Percentiles rank a stretch among this genome's conserved stretches.
These are phyloP conservation scores for Palloptera scutellata DNA, from an alignment of 2,888 invertebrate species.

Conservation along the genomic window DNA sequence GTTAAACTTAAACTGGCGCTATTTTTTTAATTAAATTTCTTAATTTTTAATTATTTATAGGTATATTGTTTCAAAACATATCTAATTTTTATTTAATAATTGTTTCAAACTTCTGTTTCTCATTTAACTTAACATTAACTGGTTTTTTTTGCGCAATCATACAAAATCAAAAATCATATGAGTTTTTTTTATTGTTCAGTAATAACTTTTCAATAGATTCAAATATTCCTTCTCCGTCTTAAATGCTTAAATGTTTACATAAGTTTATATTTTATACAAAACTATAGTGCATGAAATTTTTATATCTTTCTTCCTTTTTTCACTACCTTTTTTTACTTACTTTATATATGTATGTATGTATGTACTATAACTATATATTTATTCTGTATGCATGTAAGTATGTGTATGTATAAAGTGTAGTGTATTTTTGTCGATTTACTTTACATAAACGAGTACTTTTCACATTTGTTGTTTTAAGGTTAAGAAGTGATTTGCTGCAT, in stretches of 20 bases:
- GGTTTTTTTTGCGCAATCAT: too few species aligned
- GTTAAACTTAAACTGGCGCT: slow-evolving; percentile 9
- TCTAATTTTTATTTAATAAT: neutral
- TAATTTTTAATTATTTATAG: neutral
- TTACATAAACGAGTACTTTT: too few species aligned
- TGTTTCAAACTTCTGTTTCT: neutral
- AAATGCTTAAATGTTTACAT: slow-evolving; percentile 6
- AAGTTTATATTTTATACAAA: slow-evolving; percentile 33
- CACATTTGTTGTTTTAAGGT: too few species aligned
- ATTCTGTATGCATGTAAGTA: too few species aligned
- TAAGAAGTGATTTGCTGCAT: too few species aligned
- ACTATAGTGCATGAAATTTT: slow-evolving; percentile 25
- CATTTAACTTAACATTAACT: slow-evolving; percentile 3
- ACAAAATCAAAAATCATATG: too few species aligned
- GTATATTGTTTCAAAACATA: neutral
- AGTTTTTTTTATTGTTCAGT: too few species aligned
- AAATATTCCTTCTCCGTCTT: neutral
- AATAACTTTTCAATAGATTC: too few species aligned
- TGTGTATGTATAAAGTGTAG: too few species aligned
- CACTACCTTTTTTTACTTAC: neutral
- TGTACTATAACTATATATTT: too few species aligned
- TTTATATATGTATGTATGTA: neutral
- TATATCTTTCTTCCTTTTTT: slow-evolving; percentile 15
- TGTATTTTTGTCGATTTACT: too few species aligned
- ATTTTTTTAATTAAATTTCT: neutral